A percentile compares a stretch with the other conserved stretches of the same genome.
Evolutionary conservation across 1,140 invertebrate species (phyloP).

Genomic region (Drosophila repleta): DNA sequence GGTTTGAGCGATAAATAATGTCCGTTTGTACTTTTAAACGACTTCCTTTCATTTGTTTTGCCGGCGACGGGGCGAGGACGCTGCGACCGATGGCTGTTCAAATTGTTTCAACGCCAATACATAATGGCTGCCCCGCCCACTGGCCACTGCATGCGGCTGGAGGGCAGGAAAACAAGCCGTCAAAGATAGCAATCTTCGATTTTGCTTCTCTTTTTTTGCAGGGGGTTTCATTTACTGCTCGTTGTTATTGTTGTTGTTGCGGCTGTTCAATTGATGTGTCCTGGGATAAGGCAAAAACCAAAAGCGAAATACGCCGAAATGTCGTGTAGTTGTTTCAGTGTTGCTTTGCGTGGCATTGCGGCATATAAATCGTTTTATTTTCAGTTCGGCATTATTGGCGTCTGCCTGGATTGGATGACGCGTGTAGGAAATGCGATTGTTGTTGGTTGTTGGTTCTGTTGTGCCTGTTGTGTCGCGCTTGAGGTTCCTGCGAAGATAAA

Average conservation of each 20-base stretch:
- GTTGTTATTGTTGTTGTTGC: slow-evolving; percentile 33
- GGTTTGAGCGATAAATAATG: slow-evolving; percentile 83
- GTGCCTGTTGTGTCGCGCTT: slow-evolving; percentile 73
- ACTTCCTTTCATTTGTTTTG: slow-evolving; percentile 84
- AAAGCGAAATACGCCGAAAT: slow-evolving; percentile 53
- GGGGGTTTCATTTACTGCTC: slow-evolving; percentile 74
- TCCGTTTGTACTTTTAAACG: slow-evolving; percentile 84
- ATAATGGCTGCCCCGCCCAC: slow-evolving; percentile 75
- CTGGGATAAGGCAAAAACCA: slow-evolving; percentile 60
- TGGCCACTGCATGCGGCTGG: slow-evolving; percentile 6
- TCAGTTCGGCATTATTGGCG: slow-evolving; percentile 68
- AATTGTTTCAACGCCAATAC: slow-evolving; percentile 84
- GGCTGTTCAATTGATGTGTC: slow-evolving; percentile 73
- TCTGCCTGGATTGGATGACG: slow-evolving; percentile 75
- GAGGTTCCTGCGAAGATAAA: slow-evolving; percentile 82
- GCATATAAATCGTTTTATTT: slow-evolving; percentile 83
- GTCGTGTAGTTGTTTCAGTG: slow-evolving; percentile 26
- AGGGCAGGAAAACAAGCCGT: slow-evolving; percentile 79
- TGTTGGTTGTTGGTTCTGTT: slow-evolving; percentile 41
- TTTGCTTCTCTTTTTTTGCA: slow-evolving; percentile 56
- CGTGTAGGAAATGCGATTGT: slow-evolving; percentile 69
- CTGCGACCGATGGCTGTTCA: slow-evolving; percentile 63
- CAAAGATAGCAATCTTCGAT: slow-evolving; percentile 84
- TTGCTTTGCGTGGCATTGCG: slow-evolving; percentile 60
- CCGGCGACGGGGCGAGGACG: slow-evolving; percentile 18